A percentile compares a stretch with the other conserved stretches of the same genome.
Evolutionary conservation across 37 sponge, comb jelly and placozoan genomes (phyloP).

Genomic region (Geodia barretti): DNA sequence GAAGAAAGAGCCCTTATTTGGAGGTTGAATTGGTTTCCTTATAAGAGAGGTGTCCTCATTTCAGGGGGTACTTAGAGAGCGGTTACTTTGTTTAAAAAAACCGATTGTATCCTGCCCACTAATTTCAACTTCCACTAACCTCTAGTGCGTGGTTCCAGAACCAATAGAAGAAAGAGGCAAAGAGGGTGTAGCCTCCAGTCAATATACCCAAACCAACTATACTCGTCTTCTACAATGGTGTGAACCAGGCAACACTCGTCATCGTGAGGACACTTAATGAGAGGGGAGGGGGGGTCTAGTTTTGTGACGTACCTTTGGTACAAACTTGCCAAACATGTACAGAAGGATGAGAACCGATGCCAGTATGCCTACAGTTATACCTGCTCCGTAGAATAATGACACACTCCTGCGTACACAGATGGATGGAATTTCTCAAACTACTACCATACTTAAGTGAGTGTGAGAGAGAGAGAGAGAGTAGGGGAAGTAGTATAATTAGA

Average conservation of each 20-base stretch:
- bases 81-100: too few relatives aligned
- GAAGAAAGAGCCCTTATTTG: too few relatives aligned
- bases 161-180: slow-evolving; percentile 48
- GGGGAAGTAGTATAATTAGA: neutral
- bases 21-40: too few relatives aligned
- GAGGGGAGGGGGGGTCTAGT: neutral
- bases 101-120: too few relatives aligned
- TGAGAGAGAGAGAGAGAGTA: neutral
- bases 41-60: too few relatives aligned
- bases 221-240: slow-evolving; percentile 22
- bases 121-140: too few relatives aligned
- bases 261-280: neutral
- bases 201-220: slow-evolving; percentile 48
- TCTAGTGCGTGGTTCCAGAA: slow-evolving; percentile 25
- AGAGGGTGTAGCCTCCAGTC: slow-evolving; percentile 36
- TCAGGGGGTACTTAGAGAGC: too few relatives aligned
- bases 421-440: too few relatives aligned
- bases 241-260: neutral
- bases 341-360: slow-evolving; percentile 68
- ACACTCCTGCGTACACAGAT: slow-evolving; percentile 53
- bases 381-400: slow-evolving; percentile 51
- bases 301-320: slow-evolving; percentile 54
- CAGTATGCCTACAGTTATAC: slow-evolving; percentile 61
- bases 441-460: neutral
- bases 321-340: slow-evolving; percentile 59